Conservation (phyloP, 2,888 invertebrate genomes). For the Sceliomorpha sp. region DNA sequence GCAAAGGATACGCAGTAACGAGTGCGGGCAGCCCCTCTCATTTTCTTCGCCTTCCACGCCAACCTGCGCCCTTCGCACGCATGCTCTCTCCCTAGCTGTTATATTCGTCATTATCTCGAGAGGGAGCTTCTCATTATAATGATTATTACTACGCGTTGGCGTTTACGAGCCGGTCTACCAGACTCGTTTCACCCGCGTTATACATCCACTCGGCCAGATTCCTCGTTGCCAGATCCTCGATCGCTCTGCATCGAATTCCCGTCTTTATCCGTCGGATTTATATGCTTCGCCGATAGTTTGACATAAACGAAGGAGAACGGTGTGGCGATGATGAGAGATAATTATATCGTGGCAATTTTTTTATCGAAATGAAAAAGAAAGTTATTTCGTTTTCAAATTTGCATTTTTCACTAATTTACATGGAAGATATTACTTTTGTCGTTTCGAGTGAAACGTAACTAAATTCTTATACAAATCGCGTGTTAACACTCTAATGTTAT, state of each 20-base stretch:
- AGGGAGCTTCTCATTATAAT: constrained; percentile 73
- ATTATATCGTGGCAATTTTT: no score
- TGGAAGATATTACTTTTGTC: no score
- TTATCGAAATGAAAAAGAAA: no score
- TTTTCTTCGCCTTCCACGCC: constrained; percentile 19
- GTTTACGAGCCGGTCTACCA: constrained; percentile 69
- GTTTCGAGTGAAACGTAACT: no score
- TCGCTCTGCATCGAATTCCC: constrained; percentile 39
- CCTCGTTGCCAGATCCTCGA: constrained; percentile 23
- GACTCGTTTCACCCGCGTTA: constrained; percentile 33
- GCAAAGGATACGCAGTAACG: constrained; percentile 27
- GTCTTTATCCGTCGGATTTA: constrained; percentile 33
- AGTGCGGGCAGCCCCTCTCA: constrained; percentile 14
- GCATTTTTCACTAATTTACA: no score
- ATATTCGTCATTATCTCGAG: constrained; percentile 49
- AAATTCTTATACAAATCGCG: no score
- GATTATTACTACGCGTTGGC: constrained; percentile 73
- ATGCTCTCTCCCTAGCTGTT: constrained; percentile 32
- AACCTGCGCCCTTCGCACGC: constrained; percentile 36
- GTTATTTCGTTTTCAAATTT: no score
- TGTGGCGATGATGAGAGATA: no score
- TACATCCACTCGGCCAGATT: constrained; percentile 26
- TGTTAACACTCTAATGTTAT: no score
- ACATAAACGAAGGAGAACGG: no score
- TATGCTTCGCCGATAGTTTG: constrained; percentile 6